These are phyloP conservation scores for Lepilemur septentrionalis DNA, from an alignment of 2,797 vertebrate species.

Conservation along the genomic window DNA sequence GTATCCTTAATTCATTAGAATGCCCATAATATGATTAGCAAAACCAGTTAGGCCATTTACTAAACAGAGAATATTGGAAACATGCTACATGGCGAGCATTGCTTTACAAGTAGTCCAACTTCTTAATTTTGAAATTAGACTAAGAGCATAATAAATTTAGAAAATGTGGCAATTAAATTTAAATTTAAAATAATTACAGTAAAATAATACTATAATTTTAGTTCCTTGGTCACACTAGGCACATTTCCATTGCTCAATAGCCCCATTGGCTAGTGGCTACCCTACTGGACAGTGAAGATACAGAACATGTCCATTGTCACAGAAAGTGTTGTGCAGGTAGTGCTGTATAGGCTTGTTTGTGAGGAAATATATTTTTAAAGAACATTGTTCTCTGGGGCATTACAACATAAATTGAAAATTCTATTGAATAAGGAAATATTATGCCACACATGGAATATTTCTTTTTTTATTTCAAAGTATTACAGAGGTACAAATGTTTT, in stretches of 20 bases:
- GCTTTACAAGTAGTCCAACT: background rate
- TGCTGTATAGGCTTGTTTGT: background rate
- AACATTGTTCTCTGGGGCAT: background rate
- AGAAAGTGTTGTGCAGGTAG: background rate
- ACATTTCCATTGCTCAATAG: background rate
- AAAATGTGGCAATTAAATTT: slow-evolving; percentile 21
- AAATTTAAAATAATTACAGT: slow-evolving; percentile 3
- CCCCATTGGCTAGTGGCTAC: background rate
- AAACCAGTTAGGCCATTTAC: background rate
- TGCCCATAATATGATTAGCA: background rate
- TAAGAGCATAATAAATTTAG: background rate
- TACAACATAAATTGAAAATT: background rate
- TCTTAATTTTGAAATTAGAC: slow-evolving; percentile 39
- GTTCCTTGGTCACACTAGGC: background rate
- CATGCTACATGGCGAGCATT: background rate
- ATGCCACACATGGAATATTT: background rate
- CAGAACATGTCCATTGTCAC: background rate
- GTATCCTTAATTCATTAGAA: slow-evolving; percentile 4
- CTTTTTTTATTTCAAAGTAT: too few relatives aligned
- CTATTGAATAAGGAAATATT: background rate
- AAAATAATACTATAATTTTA: background rate
- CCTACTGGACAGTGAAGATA: background rate
- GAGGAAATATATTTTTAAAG: background rate
- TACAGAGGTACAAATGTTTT: too few relatives aligned
- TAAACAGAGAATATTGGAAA: background rate